Conservation (phyloP, 2,113 vertebrate genomes). For the Rhynchomys soricoides region DNA sequence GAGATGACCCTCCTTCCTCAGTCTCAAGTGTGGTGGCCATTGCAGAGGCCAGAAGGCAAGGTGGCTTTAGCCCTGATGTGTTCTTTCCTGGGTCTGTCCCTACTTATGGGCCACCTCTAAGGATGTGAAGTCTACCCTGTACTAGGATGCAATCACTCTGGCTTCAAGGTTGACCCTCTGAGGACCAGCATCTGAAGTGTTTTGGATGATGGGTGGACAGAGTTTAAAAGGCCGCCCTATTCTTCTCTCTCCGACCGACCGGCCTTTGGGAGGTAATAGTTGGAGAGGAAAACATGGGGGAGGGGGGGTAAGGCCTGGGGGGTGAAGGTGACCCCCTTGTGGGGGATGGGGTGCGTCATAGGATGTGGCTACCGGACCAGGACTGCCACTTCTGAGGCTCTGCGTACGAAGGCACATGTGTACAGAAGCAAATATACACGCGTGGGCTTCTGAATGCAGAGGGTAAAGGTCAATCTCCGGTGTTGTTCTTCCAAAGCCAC, state of each 20-base stretch:
- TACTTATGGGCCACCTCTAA: not conserved
- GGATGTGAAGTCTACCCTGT: not conserved
- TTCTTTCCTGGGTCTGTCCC: not conserved
- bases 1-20: not conserved
- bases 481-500: not conserved
- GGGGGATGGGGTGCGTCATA: rapidly evolving
- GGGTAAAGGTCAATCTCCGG: not conserved
- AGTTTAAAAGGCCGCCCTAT: not conserved
- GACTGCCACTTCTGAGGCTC: not conserved
- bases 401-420: no score
- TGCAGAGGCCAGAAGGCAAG: not conserved
- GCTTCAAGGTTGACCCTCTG: not conserved
- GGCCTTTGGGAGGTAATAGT: not conserved
- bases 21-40: rapidly evolving
- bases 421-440: not conserved
- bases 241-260: not conserved
- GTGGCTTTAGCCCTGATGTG: not conserved
- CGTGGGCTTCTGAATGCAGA: not conserved
- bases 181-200: not conserved
- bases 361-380: not conserved
- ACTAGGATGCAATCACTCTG: not conserved
- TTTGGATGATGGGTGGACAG: not conserved
- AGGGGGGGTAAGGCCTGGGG: not conserved
- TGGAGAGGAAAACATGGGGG: not conserved
- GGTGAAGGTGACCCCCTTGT: not conserved